Evolutionary conservation across 2,113 vertebrate genomes (phyloP), one percentile per base, ranked within the genome.

Genomic region (Eublepharis macularius): DNA sequence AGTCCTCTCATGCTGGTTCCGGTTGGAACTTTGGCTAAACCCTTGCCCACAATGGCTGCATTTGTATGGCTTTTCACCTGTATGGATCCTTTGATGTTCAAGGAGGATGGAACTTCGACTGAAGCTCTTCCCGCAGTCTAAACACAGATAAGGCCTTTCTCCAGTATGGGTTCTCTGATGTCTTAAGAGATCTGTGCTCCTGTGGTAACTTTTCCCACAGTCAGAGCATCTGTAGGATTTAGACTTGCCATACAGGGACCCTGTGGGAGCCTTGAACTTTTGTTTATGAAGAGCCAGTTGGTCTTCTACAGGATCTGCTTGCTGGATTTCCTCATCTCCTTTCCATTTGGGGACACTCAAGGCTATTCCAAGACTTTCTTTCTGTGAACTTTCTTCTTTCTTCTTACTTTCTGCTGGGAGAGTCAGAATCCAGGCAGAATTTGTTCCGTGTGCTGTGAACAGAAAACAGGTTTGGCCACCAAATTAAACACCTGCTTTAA

Each of bases 121-220:
- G 79, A 93, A 93, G 77, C 82, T 86, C 84, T 93, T 93, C 36
- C 92, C 93, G 87, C 93, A 94, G 26, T 92, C 90, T 16, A 39
- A 17, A 1, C 93, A 94, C 41, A 82, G 16, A 2, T 89, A 91
- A 34, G 92, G 89, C 54, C 87, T 93, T 72, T 94, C 93, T 41
- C 90, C 91, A 2, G 90, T 92, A 21, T 94, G 92, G 72, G 87
- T 91, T 41, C 90, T 63, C 51, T 87, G 87, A 54, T 94, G 93
- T 14, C 87, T 86, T 0, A 86, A n/a, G 49, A 94, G 90, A 54
- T 92, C 89, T 66, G 92, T 88, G 75, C 86, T 91, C 81, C 88
- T 78, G 0, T 78, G 85, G 16, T 93, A 94, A 72, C 57, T 81
- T 80, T 91, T 92, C 41, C 92, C 93, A 82, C 91, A 94, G 32